A percentile compares a stretch with the other conserved stretches of the same genome.
These are phyloP conservation scores for Andrena cerasifolii DNA, from an alignment of 1,140 invertebrate genomes.

Conservation along the genomic window DNA sequence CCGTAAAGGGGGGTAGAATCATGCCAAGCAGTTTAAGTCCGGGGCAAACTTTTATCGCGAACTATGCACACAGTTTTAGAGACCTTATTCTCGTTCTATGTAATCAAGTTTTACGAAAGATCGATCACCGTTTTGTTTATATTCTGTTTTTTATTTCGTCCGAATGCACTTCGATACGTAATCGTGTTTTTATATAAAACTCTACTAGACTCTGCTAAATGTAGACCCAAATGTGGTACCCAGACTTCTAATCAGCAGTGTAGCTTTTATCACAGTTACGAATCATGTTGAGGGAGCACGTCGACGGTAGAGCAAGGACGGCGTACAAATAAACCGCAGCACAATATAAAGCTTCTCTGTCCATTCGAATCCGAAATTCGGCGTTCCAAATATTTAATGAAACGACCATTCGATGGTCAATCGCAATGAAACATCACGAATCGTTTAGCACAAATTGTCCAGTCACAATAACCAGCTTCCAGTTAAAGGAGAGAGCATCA, in stretches of 20 bases:
- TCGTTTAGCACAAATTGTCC: too few relatives aligned
- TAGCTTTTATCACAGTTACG: too few relatives aligned
- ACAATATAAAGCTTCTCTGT: neutral
- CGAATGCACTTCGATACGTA: too few relatives aligned
- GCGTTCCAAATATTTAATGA: too few relatives aligned
- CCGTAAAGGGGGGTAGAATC: too few relatives aligned
- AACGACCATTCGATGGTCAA: too few relatives aligned
- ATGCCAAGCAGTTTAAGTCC: neutral
- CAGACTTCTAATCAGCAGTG: too few relatives aligned
- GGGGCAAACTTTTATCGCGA: neutral
- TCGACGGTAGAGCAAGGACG: neutral
- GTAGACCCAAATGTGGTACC: too few relatives aligned
- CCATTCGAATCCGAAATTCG: conserved; percentile 33
- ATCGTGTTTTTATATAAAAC: too few relatives aligned
- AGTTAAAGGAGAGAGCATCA: neutral
- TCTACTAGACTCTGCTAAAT: too few relatives aligned
- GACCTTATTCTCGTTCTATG: neutral
- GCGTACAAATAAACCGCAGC: neutral
- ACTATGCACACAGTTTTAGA: neutral
- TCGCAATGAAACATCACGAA: too few relatives aligned
- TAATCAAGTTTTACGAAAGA: neutral
- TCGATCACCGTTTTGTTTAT: neutral
- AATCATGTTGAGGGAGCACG: neutral
- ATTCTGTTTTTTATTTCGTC: neutral
- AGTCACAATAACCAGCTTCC: too few relatives aligned